Evolutionary conservation across 2,888 invertebrate genomes (phyloP), one percentile per base, ranked within the genome.

Genomic region (Acanthoscelides obtectus): DNA sequence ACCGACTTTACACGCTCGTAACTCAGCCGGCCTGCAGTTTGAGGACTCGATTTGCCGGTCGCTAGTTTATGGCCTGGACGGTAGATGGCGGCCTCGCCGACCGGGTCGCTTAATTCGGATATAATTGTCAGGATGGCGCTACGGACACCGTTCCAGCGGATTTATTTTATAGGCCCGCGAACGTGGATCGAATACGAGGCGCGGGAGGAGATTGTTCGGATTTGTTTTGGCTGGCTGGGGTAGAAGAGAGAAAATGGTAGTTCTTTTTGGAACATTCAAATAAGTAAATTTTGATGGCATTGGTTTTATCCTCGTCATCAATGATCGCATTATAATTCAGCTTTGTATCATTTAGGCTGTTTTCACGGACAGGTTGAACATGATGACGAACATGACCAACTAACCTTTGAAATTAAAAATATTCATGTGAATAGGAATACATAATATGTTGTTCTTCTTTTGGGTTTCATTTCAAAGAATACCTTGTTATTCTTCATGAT

Each of bases 61-160:
- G 3, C 45, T 45, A 45, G 8, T 45, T 45, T 45, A 45, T 12
- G 12, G 17, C 45, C 5, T 45, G 45, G 45, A 45, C 45, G 45
- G 45, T 45, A 45, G 45, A 45, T 45, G 45, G 45, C 45, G 45
- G 45, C 45, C 45, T 1, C 45, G 45, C 45, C 45, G 69, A 20
- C 64, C 20, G 27, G 20, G 70, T 22, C 71, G 68, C 20, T 72
- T 72, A 72, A 70, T 72, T 71, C 72, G 66, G 68, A 25, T 66
- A 45, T 72, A 67, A 71, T 70, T 69, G 70, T 71, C 70, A 66
- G 67, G 74, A 66, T 72, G 74, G 74, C 74, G 74, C 63, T 74
- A 67, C 66, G 27, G 66, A 71, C 64, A 45, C 45, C 3, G 12
- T 45, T 45, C 17, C 45, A 45, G 45, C 3, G 45, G 17, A 45